phyloP scores from a whole-genome alignment of 1,140 invertebrate genomes.

The Temnothorax longispinosus region DNA sequence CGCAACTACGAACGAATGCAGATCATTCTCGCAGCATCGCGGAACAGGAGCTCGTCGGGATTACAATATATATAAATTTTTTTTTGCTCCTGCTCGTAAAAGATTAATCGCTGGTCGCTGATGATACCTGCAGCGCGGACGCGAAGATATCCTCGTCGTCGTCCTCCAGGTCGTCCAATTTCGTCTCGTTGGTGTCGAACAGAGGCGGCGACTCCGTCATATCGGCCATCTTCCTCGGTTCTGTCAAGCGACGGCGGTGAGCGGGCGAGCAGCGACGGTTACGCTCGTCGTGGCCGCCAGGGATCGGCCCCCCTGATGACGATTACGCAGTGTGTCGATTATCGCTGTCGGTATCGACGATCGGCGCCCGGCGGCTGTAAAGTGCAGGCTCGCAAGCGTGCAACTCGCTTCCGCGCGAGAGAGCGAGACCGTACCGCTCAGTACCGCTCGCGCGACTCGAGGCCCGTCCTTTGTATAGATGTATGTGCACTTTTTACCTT shows the following conservation, averaged over 20 bases:
- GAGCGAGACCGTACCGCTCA: too few species aligned
- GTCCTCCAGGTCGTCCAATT: conserved; percentile 89
- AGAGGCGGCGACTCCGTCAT: conserved; percentile 89
- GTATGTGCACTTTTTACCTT: too few species aligned
- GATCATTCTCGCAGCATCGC: neutral
- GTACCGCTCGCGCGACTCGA: too few species aligned
- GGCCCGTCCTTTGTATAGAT: too few species aligned
- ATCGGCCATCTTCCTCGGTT: conserved; percentile 88
- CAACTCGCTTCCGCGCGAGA: neutral
- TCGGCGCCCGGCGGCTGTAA: neutral
- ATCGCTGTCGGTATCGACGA: conserved; percentile 19
- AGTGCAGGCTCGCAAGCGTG: neutral
- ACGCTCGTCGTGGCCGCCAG: conserved; percentile 25
- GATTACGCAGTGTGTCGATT: conserved; percentile 61
- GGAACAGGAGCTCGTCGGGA: neutral
- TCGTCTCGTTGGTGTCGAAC: conserved; percentile 89
- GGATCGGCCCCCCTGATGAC: conserved; percentile 73
- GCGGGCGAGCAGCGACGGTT: too few species aligned
- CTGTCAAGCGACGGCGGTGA: conserved; percentile 76
- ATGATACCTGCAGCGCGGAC: conserved; percentile 90
- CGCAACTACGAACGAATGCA: neutral
- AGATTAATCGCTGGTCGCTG: too few species aligned
- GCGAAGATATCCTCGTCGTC: conserved; percentile 92
- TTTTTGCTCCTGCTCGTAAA: neutral
- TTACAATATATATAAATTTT: neutral